Evolutionary conservation across 2,888 invertebrate genomes (phyloP).

Genomic region (Scaptomyza caliginosa): DNA sequence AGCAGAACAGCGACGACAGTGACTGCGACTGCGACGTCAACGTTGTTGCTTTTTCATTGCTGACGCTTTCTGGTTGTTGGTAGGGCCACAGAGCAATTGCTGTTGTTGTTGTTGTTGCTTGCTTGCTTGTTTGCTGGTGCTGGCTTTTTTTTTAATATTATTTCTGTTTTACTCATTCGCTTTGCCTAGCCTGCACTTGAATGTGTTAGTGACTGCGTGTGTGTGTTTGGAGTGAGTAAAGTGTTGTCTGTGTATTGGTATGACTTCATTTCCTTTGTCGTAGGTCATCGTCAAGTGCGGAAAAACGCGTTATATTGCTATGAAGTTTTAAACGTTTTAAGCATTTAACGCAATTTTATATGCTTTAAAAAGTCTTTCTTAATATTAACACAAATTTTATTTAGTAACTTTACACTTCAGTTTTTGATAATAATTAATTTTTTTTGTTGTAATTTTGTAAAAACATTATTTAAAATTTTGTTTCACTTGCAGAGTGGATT

Average conservation of each 20-base stretch:
- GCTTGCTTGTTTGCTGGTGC: slow-evolving; percentile 29
- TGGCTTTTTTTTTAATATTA: slow-evolving; percentile 41
- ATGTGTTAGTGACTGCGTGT: slow-evolving; percentile 16
- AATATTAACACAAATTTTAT: background rate
- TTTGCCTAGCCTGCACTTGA: slow-evolving; percentile 67
- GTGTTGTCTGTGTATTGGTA: slow-evolving; percentile 62
- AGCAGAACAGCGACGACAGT: slow-evolving; percentile 17
- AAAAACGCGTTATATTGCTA: slow-evolving; percentile 63
- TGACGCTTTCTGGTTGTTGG: slow-evolving; percentile 39
- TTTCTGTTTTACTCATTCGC: slow-evolving; percentile 50
- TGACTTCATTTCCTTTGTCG: slow-evolving; percentile 84
- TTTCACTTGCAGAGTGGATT: slow-evolving; percentile 27
- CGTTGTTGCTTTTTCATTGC: slow-evolving; percentile 52
- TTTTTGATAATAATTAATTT: slow-evolving; percentile 1
- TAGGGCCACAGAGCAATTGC: slow-evolving; percentile 36
- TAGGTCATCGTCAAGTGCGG: slow-evolving; percentile 80
- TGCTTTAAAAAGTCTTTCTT: background rate
- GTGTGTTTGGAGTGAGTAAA: slow-evolving; percentile 14
- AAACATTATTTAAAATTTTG: slow-evolving; percentile 12
- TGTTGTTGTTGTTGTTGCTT: slow-evolving; percentile 40
- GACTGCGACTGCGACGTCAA: slow-evolving; percentile 21
- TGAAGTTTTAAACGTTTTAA: slow-evolving; percentile 16
- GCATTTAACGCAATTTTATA: slow-evolving; percentile 1
- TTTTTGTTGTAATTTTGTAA: slow-evolving; percentile 10
- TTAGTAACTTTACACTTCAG: slow-evolving; percentile 28